Conservation (phyloP, 1,140 invertebrate genomes). For the Teleogryllus occipitalis region DNA sequence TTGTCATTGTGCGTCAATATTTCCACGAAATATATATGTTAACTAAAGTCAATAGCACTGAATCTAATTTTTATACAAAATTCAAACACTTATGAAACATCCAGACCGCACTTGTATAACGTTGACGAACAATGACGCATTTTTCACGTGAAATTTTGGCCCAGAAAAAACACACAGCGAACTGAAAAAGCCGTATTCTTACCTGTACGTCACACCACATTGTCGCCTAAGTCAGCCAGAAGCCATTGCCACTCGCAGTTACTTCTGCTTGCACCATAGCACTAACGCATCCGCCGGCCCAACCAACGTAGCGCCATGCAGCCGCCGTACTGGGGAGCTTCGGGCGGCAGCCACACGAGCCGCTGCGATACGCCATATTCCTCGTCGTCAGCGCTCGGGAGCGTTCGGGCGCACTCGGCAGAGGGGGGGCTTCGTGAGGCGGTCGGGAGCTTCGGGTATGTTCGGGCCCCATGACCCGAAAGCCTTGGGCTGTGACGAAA, state of each 20-base stretch:
- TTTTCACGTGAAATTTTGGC: background rate
- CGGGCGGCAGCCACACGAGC: conserved; percentile 16
- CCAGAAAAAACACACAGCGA: background rate
- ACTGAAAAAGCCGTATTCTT: background rate
- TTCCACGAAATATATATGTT: too few species aligned
- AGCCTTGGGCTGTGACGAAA: conserved; percentile 27
- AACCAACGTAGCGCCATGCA: conserved; percentile 16
- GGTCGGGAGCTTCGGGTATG: conserved; percentile 13
- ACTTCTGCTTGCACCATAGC: conserved; percentile 15
- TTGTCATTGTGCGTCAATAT: too few species aligned
- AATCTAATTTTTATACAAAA: background rate
- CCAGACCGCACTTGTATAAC: background rate
- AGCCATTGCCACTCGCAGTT: conserved; percentile 17
- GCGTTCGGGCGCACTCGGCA: conserved; percentile 7
- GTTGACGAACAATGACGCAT: background rate
- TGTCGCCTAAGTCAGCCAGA: conserved; percentile 16
- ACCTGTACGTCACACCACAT: conserved; percentile 21
- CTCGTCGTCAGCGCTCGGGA: conserved; percentile 8
- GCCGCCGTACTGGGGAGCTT: conserved; percentile 19
- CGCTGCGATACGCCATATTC: conserved; percentile 16
- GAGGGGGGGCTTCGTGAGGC: conserved; percentile 6
- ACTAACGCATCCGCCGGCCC: conserved; percentile 10
- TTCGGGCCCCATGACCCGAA: conserved; percentile 25
- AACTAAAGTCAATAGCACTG: background rate
- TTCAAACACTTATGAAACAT: background rate